Base-by-base conservation (phyloP, 2,888 invertebrate genomes). In the Aphidius colemani region DNA sequence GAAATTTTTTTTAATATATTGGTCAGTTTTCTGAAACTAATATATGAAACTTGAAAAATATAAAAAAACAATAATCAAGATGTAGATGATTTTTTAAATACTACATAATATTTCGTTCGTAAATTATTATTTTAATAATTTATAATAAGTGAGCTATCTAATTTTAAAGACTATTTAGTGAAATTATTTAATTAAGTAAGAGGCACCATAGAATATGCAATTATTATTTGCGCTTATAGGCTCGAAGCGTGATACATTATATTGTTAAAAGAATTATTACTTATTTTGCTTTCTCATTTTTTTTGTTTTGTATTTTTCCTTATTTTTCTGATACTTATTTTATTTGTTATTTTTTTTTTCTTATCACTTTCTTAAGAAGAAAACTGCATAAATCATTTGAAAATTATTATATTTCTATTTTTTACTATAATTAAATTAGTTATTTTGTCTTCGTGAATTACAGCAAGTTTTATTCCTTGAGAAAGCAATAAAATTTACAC, bases 201-300 rank as follows among this genome's bases (percentile, higher is more conserved):
- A 75, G 76, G 75, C 76, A 77, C 75, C 75, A 67, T 73, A 76
- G 73, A 77, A 59, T 72, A 67, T 73, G 68, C 70, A 69, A 30
- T 30, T 30, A 30, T 67, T 66, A 53, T 57, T 57, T 66, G 70
- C 67, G 65, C 60, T 49, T 68, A 48, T 63, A 63, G 60, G 59
- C 55, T 53, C 13, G 13, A 61, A 53, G 61, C 53, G 51, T 39
- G 43, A 9, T 45, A 6, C 43, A 30, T 53, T 39, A 30, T 53
- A 46, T 10, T 10, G 11, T 13, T 43, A 6, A n/a, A 45, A 44
- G 30, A 30, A 46, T 11, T 39, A 57, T 57, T 57, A n/a, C 57
- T 40, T 45, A 10, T 46, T 39, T 39, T 10, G 30, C 39, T 18
- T 45, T 7, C 6, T 59, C n/a, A 39, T 30, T 30, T 11, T 40